phyloP scores from a whole-genome alignment of 92 coral and sea anemone species.

The Palythoa grandis region DNA sequence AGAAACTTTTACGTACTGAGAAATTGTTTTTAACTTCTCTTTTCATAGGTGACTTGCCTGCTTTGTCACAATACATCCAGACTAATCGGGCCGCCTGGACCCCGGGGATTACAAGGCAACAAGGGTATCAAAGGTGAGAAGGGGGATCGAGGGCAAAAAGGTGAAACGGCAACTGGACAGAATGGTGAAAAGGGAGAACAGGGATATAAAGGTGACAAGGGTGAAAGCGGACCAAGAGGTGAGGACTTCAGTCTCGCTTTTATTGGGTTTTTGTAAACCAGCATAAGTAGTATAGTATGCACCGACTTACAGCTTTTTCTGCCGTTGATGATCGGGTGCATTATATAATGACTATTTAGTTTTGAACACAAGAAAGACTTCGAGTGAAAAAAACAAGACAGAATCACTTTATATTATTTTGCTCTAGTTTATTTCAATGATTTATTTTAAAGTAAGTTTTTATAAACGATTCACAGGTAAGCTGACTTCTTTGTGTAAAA shows the following conservation, averaged over 20 bases:
- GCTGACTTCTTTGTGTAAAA: too few species aligned
- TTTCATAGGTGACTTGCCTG: slow-evolving; percentile 28
- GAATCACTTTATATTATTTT: too few species aligned
- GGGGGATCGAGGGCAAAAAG: slow-evolving; percentile 29
- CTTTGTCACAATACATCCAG: slow-evolving; percentile 7
- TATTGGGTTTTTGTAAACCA: neutral
- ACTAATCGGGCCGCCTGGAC: slow-evolving; percentile 21
- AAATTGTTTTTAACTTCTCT: neutral
- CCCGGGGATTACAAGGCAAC: slow-evolving; percentile 17
- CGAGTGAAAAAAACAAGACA: too few species aligned
- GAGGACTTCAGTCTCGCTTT: neutral
- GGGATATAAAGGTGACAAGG: too few species aligned
- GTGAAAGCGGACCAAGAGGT: slow-evolving; percentile 13
- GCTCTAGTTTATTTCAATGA: too few species aligned
- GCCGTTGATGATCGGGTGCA: too few species aligned
- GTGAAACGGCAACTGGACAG: slow-evolving; percentile 15
- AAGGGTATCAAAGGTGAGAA: slow-evolving; percentile 26
- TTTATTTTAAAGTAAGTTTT: too few species aligned
- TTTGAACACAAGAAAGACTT: too few species aligned
- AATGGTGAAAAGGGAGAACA: neutral
- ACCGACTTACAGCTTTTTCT: too few species aligned
- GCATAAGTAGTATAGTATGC: too few species aligned
- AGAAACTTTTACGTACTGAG: neutral
- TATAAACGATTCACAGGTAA: too few species aligned
- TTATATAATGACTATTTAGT: too few species aligned